Base-by-base conservation (phyloP, 2,797 vertebrate genomes). In the Allobates femoralis region DNA sequence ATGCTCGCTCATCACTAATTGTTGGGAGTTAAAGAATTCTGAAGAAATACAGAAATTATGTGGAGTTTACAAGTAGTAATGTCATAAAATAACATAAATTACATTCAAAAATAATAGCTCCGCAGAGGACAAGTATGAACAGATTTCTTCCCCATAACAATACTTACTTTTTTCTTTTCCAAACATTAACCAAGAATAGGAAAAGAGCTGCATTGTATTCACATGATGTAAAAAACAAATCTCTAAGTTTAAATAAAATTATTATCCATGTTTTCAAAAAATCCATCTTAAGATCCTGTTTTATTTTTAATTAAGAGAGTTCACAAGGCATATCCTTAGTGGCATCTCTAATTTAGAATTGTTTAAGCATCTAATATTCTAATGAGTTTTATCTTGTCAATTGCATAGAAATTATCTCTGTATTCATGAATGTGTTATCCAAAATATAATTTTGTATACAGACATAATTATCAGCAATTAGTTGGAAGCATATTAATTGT, bases 391-490 rank as follows among this genome's bases (percentile, higher is more conserved):
- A 78, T 87, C 85, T 87, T 83, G 80, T 76, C 80, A 83, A 46
- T 41, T 77, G 60, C 41, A 77, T 83, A 76, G 85, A 86, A 81
- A 81, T 82, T 41, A 77, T 86, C 85, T 86, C 77, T 14, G 58
- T 71, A 50, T 82, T 77, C 71, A 67, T 53, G 66, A 78, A 87
- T 74, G 81, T 28, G 50, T 74, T 87, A 84, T 84, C 53, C 64
- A 73, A 87, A 87, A 86, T 74, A 84, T 71, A 73, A 66, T 81
- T 76, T 55, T 88, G 62, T 80, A 55, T 76, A 84, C 60, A 84
- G 58, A 88, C 75, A 75, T 84, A 84, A 79, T 85, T 85, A 80
- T 85, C 76, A 85, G 78, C 73, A 81, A 85, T 84, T 84, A 85
- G 67, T 84, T 81, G 67, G 81, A 74, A 66, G 82, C 77, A 87